Evolutionary conservation across 2,797 vertebrate genomes (phyloP).

Genomic region (Acanthiza pusilla): DNA sequence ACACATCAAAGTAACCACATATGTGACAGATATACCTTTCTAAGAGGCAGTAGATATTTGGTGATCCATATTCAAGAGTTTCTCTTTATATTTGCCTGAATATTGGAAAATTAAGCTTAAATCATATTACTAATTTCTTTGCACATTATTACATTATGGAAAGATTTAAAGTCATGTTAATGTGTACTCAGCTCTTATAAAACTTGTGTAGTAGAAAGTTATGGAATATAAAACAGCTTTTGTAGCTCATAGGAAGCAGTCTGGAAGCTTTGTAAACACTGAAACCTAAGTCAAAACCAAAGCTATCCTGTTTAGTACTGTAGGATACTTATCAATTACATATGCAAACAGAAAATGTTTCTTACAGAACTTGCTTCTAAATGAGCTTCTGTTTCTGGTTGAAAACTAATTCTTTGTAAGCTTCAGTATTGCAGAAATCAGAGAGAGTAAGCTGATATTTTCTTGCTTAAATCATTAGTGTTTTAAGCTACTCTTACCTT

Average conservation of each 20-base stretch:
- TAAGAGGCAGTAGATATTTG: neutral
- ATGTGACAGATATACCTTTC: neutral
- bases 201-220: neutral
- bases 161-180: neutral
- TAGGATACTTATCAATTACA: slow-evolving; percentile 61
- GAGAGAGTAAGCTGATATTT: slow-evolving; percentile 10
- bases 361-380: slow-evolving; percentile 41
- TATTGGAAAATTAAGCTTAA: neutral
- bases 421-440: slow-evolving; percentile 23
- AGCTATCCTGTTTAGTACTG: slow-evolving; percentile 13
- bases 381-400: slow-evolving; percentile 51
- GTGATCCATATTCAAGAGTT: neutral
- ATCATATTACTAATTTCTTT: neutral
- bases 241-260: slow-evolving; percentile 33
- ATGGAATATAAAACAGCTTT: slow-evolving; percentile 15
- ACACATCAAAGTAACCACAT: neutral
- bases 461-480: slow-evolving; percentile 26
- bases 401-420: slow-evolving; percentile 54
- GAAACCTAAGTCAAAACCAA: slow-evolving; percentile 59
- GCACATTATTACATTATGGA: neutral
- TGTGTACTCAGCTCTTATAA: neutral
- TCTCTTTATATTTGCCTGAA: neutral
- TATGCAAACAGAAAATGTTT: slow-evolving; percentile 34
- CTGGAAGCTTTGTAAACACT: slow-evolving; percentile 54
- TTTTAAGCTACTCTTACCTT: slow-evolving; percentile 15